phyloP scores from a whole-genome alignment of 2,888 invertebrate species.

The Drosophila formosana region DNA sequence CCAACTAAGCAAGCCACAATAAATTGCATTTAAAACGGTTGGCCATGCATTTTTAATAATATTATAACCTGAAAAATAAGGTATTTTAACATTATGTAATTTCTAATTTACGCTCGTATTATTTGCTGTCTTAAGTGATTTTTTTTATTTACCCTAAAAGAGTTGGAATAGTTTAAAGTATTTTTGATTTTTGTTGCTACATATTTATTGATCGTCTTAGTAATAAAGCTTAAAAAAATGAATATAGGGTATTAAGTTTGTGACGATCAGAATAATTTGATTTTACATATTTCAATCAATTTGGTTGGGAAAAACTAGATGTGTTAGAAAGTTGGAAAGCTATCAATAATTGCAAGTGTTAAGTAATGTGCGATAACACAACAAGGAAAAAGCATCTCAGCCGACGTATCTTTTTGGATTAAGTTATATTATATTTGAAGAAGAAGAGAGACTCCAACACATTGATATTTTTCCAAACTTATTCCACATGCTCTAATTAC shows the following conservation, averaged over 20 bases:
- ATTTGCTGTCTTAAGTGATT: too few relatives aligned
- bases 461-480: background rate
- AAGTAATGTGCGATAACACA: conserved; percentile 1
- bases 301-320: conserved; percentile 3
- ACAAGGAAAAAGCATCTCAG: background rate
- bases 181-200: too few relatives aligned
- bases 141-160: too few relatives aligned
- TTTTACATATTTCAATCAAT: background rate
- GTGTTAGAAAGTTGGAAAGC: conserved; percentile 7
- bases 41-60: conserved; percentile 7
- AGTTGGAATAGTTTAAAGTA: too few relatives aligned
- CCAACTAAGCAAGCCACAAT: conserved; percentile 28
- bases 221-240: too few relatives aligned
- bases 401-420: background rate
- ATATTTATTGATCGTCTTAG: too few relatives aligned
- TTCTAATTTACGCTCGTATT: too few relatives aligned
- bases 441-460: too few relatives aligned
- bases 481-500: background rate
- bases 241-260: background rate
- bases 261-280: background rate
- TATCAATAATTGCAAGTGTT: conserved; percentile 20
- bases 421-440: too few relatives aligned
- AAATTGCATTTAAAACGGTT: conserved; percentile 37
- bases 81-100: too few relatives aligned
- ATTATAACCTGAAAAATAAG: background rate